Conservation (phyloP, 1,140 invertebrate genomes). For the Drosophila novamexicana region DNA sequence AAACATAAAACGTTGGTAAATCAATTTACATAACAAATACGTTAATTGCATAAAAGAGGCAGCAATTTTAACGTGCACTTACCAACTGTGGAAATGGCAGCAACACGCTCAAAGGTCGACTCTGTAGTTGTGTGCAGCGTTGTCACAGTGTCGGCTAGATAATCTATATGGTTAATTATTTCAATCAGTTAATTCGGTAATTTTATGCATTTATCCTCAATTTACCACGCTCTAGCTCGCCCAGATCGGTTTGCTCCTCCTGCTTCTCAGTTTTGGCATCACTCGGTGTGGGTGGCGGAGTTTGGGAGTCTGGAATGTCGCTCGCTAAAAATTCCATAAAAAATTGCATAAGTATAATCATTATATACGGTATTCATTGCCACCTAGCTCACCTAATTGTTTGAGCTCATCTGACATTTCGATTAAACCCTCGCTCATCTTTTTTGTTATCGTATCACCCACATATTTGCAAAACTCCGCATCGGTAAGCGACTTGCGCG, state of each 20-base stretch:
- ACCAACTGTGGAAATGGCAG: conserved; percentile 82
- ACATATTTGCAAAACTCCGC: conserved; percentile 84
- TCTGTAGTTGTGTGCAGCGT: conserved; percentile 79
- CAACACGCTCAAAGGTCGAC: conserved; percentile 77
- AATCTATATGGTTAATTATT: conserved; percentile 38
- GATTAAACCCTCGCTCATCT: conserved; percentile 83
- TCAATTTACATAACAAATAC: conserved; percentile 77
- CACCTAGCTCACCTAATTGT: conserved; percentile 54
- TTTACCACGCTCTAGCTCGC: conserved; percentile 61
- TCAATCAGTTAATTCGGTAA: background rate
- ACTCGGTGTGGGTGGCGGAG: conserved; percentile 82
- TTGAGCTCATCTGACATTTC: conserved; percentile 79
- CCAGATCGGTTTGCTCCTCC: conserved; percentile 47
- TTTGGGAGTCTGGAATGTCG: conserved; percentile 82
- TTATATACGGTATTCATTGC: background rate
- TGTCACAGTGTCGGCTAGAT: conserved; percentile 69
- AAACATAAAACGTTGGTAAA: conserved; percentile 65
- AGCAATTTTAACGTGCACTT: conserved; percentile 60
- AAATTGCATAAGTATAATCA: background rate
- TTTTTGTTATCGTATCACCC: conserved; percentile 81
- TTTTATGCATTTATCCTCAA: background rate
- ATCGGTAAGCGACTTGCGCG: conserved; percentile 80
- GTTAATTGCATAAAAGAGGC: conserved; percentile 62
- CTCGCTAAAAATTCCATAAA: conserved; percentile 45
- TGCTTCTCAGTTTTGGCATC: conserved; percentile 77